These are phyloP conservation scores for Melopsittacus undulatus DNA, from an alignment of 2,797 vertebrate genomes.

Conservation along the genomic window DNA sequence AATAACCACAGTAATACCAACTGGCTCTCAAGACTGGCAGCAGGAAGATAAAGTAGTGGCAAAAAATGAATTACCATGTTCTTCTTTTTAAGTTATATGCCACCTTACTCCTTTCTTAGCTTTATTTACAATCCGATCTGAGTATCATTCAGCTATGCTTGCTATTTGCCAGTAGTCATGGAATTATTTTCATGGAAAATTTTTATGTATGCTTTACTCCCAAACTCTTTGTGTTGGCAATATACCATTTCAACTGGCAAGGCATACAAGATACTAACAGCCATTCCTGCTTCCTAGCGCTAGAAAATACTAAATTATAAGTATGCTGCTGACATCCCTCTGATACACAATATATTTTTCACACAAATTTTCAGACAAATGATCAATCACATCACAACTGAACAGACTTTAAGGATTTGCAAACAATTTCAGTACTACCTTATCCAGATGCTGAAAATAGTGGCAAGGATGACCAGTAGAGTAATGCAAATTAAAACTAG, in stretches of 20 bases:
- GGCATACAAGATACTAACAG: not conserved
- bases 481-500: not conserved
- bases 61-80: not conserved
- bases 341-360: not conserved
- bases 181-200: not conserved
- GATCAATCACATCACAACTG: not conserved
- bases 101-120: not conserved
- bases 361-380: constrained; percentile 29
- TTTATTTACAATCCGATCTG: constrained; percentile 23
- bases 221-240: constrained; percentile 13
- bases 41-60: constrained; percentile 11
- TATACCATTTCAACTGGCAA: constrained; percentile 35
- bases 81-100: not conserved
- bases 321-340: not conserved
- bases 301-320: constrained; percentile 18
- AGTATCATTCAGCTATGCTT: not conserved
- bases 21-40: not conserved
- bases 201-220: constrained; percentile 7
- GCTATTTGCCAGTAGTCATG: not conserved
- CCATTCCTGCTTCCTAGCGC: not conserved
- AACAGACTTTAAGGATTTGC: not conserved
- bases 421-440: not conserved
- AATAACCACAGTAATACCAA: constrained; percentile 29
- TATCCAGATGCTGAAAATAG: not conserved
- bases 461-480: not conserved